Base-by-base conservation (phyloP, 1,140 invertebrate species). In the Hyposmocoma kahamanoa region DNA sequence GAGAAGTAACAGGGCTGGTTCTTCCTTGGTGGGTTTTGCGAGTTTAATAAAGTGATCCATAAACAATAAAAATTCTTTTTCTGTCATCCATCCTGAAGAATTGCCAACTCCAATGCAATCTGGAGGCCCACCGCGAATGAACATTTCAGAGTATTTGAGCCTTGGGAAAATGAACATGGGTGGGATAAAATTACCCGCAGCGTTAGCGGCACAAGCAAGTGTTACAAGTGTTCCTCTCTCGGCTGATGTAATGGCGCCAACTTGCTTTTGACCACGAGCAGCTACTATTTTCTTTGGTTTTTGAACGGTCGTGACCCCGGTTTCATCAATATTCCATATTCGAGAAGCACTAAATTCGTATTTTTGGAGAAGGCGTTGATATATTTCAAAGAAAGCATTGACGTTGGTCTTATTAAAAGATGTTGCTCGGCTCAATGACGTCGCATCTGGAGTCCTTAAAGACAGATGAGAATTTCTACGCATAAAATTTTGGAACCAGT, bases 291-390 rank as follows among this genome's bases (percentile, higher is more conserved):
- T 87, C 6, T 68, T 50, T 10, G 56, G 57, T 50, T 84, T 80
- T 17, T 72, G 71, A 13, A 87, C 76, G 55, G 66, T 65, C 9
- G 79, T 72, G 45, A 85, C 46, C 0, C 79, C 84, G 26, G 75
- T 86, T 54, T 87, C 80, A 43, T 79, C 78, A 20, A 63, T 62
- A 45, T 80, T 79, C 42, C 61, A 84, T 13, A 77, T 75, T 26
- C 50, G 39, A 41, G 66, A 63, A 22, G 59, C 20, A 21, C 64
- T 60, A 6, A 70, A 38, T 43, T 65, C 43, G 20, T 72, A 49
- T 43, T 71, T n/a, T 8, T 39, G 15, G 20, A 18, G 18, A 5
- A 19, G 5, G 18, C n/a, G 3, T 18, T 5, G 15, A 6, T 19
- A n/a, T n/a, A 39, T 15, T 19, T 39, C 17, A 13, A 21, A 41